Evolutionary conservation across 2,888 invertebrate species (phyloP).

Genomic region (Teleiodes luculella): DNA sequence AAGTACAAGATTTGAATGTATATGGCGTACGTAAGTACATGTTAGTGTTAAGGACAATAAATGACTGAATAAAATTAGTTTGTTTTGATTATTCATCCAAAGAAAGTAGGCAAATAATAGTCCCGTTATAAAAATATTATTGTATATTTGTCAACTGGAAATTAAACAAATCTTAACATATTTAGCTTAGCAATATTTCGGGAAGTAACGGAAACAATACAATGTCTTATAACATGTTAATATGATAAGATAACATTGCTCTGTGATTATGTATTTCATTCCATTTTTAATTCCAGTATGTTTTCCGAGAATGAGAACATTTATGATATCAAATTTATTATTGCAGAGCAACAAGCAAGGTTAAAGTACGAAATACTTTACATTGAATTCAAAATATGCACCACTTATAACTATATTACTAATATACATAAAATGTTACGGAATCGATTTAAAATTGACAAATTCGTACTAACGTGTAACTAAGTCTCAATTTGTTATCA

Average conservation of each 20-base stretch:
- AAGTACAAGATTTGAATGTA: neutral
- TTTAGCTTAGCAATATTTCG: conserved; percentile 62
- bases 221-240: conserved; percentile 51
- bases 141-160: conserved; percentile 77
- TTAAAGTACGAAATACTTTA: conserved; percentile 14
- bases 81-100: neutral
- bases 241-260: neutral
- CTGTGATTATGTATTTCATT: neutral
- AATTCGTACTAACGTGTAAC: neutral
- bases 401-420: conserved; percentile 63
- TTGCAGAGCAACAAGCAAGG: conserved; percentile 27
- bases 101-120: conserved; percentile 24
- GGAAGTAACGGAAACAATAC: conserved; percentile 63
- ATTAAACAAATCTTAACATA: conserved; percentile 71
- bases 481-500: too few species aligned
- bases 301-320: too few species aligned
- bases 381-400: conserved; percentile 33
- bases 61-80: neutral
- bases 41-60: too few species aligned
- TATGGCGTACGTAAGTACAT: neutral
- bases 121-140: conserved; percentile 58
- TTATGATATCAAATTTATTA: conserved; percentile 45
- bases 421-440: conserved; percentile 65
- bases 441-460: conserved; percentile 38
- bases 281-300: too few species aligned